phyloP scores from a whole-genome alignment of 2,113 vertebrate genomes.

The Halichoerus grypus region DNA sequence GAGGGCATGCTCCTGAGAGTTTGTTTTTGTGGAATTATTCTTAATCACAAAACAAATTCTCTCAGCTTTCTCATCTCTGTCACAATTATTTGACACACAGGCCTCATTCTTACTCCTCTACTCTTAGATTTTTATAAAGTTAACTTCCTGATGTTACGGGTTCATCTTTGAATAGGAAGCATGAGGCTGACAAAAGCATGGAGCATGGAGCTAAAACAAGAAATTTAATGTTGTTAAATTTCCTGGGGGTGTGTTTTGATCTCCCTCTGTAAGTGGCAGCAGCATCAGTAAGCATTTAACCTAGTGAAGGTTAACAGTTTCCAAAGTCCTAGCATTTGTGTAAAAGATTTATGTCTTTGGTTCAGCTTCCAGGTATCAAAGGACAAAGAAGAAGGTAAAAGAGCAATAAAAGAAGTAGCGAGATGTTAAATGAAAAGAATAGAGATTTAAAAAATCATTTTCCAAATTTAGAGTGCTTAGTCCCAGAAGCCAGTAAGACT shows the following conservation, averaged over 20 bases:
- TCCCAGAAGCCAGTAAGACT: conserved; percentile 24
- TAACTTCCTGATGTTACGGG: background rate
- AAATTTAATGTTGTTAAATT: background rate
- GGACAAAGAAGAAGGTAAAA: conserved; percentile 1
- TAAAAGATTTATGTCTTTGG: conserved; percentile 1
- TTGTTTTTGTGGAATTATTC: conserved; percentile 56
- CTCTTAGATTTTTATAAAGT: background rate
- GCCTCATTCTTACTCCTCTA: background rate
- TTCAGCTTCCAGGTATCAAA: background rate
- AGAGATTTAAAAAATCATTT: conserved; percentile 1
- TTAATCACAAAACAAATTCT: conserved; percentile 25
- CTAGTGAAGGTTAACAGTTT: background rate
- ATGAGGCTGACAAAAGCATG: background rate
- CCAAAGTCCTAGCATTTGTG: background rate
- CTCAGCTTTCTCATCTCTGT: background rate
- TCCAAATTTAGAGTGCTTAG: conserved; percentile 55
- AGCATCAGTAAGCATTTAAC: background rate
- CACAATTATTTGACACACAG: background rate
- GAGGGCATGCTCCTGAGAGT: background rate
- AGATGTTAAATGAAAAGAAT: conserved; percentile 7
- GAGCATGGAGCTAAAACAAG: too few species aligned
- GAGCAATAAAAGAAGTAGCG: background rate
- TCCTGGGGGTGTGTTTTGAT: background rate
- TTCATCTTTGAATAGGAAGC: background rate
- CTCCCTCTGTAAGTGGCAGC: conserved; percentile 6